phyloP scores from a whole-genome alignment of 64 coral and sea anemone genomes.

The Pocillopora damicornis region DNA sequence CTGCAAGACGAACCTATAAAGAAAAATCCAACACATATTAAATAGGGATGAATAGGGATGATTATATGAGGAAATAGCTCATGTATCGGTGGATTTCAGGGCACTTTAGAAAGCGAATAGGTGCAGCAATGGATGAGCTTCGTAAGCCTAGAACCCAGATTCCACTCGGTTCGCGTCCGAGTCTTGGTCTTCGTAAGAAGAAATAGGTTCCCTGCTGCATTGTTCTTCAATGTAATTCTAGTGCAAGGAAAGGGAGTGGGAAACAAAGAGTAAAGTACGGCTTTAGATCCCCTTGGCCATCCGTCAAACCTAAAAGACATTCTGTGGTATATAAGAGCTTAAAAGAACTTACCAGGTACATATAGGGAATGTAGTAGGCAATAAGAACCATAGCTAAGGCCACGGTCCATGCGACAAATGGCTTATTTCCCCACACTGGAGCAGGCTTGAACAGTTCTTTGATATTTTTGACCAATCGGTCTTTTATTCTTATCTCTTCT shows the following conservation, averaged over 20 bases:
- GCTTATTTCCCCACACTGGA: conserved; percentile 78
- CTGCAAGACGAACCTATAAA: conserved; percentile 65
- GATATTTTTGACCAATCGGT: conserved; percentile 12
- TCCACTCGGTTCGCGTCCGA: no score
- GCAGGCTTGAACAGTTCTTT: conserved; percentile 28
- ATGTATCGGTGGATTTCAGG: no score
- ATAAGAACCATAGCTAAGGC: conserved; percentile 59
- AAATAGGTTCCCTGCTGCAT: no score
- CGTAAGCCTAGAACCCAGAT: no score
- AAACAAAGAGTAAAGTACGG: no score
- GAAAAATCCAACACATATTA: conserved; percentile 27
- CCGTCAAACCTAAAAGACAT: no score
- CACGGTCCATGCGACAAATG: conserved; percentile 67
- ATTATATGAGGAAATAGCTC: neutral
- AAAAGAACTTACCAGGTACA: conserved; percentile 64
- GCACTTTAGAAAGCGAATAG: no score
- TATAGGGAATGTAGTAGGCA: conserved; percentile 77
- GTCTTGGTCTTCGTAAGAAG: no score
- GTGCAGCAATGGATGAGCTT: no score
- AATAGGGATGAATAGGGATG: conserved; percentile 5
- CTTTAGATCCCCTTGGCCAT: no score
- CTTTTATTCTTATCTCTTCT: neutral
- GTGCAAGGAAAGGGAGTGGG: no score
- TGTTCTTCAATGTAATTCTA: no score
- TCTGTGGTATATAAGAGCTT: neutral